Percentiles rank a stretch among this genome's conserved stretches.
Evolutionary conservation across 2,113 vertebrate genomes (phyloP).

Genomic region (Oreochromis spilurus): DNA sequence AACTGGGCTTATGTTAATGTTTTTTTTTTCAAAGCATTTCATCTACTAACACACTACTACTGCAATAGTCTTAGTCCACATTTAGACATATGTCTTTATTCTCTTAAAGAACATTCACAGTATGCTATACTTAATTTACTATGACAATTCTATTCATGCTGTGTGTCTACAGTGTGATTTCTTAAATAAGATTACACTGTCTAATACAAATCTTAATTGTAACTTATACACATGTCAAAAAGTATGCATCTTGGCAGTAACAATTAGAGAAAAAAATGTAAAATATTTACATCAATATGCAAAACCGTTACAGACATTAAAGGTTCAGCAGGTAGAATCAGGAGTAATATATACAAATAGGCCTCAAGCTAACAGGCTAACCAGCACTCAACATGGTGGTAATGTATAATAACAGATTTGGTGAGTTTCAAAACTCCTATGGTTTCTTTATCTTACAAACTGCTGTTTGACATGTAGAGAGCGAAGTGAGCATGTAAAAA

Average conservation of each 20-base stretch:
- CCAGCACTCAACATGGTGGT: not conserved
- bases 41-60: not conserved
- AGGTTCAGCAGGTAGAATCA: not conserved
- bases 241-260: not conserved
- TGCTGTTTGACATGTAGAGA: not conserved
- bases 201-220: not conserved
- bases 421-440: not conserved
- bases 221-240: not conserved
- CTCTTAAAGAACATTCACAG: not conserved
- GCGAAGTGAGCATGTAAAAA: not conserved
- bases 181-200: not conserved
- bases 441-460: not conserved
- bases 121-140: not conserved
- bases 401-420: not conserved
- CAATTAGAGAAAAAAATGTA: not conserved
- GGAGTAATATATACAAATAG: not conserved
- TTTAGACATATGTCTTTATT: not conserved
- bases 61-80: not conserved
- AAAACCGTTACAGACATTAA: not conserved
- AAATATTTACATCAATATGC: not conserved
- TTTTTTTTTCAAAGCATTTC: not conserved
- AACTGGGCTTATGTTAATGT: constrained; percentile 23
- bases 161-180: not conserved
- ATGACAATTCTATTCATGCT: not conserved
- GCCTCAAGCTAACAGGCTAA: not conserved